Percentiles rank a stretch among this genome's conserved stretches.
phyloP scores from a whole-genome alignment of 1,140 invertebrate genomes.

The Ostrea denselamellosa region DNA sequence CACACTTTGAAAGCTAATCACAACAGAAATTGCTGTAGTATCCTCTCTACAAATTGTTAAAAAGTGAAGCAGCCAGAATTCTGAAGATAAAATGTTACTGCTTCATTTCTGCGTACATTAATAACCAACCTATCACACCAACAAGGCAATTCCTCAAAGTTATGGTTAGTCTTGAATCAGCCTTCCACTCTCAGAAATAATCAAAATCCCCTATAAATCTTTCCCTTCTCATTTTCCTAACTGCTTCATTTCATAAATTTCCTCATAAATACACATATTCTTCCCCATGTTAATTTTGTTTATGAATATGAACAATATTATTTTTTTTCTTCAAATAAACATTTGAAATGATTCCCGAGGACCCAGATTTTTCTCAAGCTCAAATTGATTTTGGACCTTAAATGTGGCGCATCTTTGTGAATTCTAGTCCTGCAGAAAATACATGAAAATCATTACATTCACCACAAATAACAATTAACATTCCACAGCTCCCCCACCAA shows the following conservation, averaged over 20 bases:
- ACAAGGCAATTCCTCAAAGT: background rate
- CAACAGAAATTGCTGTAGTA: background rate
- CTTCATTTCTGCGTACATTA: background rate
- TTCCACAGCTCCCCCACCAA: background rate
- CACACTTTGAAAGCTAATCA: constrained; percentile 19
- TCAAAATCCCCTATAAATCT: constrained; percentile 26
- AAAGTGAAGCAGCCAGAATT: constrained; percentile 6
- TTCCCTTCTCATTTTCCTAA: constrained; percentile 7
- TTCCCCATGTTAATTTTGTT: constrained; percentile 16
- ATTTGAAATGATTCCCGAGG: background rate
- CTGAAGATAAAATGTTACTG: constrained; percentile 18
- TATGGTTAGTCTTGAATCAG: background rate
- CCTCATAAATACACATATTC: constrained; percentile 30
- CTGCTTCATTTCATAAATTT: constrained; percentile 30
- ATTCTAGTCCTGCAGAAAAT: background rate
- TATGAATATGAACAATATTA: constrained; percentile 7
- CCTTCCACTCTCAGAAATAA: constrained; percentile 17
- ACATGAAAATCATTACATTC: background rate
- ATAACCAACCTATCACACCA: constrained; percentile 28
- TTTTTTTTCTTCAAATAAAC: background rate
- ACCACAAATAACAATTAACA: background rate
- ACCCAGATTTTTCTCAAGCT: background rate
- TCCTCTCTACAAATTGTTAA: constrained; percentile 7
- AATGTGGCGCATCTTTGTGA: background rate
- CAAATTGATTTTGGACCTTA: background rate